Conservation (phyloP, 1,140 invertebrate genomes). For the Pseudomyrmex concolor region DNA sequence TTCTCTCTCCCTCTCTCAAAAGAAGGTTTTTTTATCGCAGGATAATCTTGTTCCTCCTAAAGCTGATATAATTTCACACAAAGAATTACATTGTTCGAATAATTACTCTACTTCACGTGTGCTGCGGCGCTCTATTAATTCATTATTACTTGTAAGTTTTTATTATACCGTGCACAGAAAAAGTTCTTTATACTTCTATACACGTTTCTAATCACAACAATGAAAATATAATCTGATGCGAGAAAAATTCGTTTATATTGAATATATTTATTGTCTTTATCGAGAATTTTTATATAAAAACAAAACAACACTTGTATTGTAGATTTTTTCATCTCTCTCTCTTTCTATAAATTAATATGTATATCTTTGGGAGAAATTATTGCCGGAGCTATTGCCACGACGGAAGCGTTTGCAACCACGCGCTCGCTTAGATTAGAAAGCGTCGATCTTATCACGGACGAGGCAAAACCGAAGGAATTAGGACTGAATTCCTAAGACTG, state of each 20-base stretch:
- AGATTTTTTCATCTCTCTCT: background rate
- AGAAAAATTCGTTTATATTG: too few species aligned
- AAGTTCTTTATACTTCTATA: too few species aligned
- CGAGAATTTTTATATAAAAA: too few species aligned
- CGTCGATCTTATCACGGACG: slow-evolving; percentile 20
- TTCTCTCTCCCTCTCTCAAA: background rate
- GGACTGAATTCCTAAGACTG: slow-evolving; percentile 27
- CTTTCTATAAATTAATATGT: slow-evolving; percentile 21
- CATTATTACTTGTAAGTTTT: background rate
- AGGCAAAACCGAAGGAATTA: slow-evolving; percentile 55
- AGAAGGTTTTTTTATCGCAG: slow-evolving; percentile 55
- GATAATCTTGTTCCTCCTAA: slow-evolving; percentile 38
- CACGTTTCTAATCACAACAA: too few species aligned
- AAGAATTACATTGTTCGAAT: slow-evolving; percentile 14
- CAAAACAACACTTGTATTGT: too few species aligned
- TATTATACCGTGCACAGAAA: too few species aligned
- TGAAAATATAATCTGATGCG: too few species aligned
- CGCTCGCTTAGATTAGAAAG: slow-evolving; percentile 1
- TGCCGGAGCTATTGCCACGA: background rate
- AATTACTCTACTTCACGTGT: slow-evolving; percentile 2
- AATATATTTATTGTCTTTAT: too few species aligned
- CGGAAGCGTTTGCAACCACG: background rate
- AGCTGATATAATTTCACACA: slow-evolving; percentile 18
- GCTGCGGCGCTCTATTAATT: background rate
- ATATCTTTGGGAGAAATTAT: slow-evolving; percentile 18